A percentile compares a stretch with the other conserved stretches of the same genome.
Evolutionary conservation across 2,113 vertebrate genomes (phyloP).

Genomic region (Percina caprodes): DNA sequence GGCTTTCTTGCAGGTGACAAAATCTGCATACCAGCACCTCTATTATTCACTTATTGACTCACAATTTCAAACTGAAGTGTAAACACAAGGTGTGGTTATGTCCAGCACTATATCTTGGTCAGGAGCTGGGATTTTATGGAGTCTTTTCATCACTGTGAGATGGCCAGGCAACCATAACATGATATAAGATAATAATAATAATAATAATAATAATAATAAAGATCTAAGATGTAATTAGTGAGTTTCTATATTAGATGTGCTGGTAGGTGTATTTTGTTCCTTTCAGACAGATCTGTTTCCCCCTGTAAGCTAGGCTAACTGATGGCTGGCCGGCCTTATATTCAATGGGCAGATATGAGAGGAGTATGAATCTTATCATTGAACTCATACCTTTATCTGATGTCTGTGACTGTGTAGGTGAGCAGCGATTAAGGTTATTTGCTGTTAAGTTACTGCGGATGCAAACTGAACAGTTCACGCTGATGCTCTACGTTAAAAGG

Average conservation of each 20-base stretch:
- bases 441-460: constrained; percentile 19
- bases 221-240: background rate
- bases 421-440: background rate
- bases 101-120: too few relatives aligned
- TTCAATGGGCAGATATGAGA: background rate
- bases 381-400: background rate
- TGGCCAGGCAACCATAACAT: background rate
- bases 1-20: background rate
- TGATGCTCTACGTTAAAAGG: constrained; percentile 16
- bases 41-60: background rate
- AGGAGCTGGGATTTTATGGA: too few relatives aligned
- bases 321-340: background rate
- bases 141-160: too few relatives aligned
- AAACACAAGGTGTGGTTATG: background rate
- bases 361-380: background rate
- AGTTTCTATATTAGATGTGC: background rate
- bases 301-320: background rate
- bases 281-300: background rate
- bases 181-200: background rate
- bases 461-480: constrained; percentile 2
- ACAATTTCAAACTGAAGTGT: background rate
- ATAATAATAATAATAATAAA: background rate
- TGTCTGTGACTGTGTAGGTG: background rate
- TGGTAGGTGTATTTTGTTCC: background rate
- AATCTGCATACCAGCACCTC: background rate